Evolutionary conservation across 2,797 vertebrate genomes (phyloP), one percentile per base, ranked within the genome.

Genomic region (Australoheros facetus): DNA sequence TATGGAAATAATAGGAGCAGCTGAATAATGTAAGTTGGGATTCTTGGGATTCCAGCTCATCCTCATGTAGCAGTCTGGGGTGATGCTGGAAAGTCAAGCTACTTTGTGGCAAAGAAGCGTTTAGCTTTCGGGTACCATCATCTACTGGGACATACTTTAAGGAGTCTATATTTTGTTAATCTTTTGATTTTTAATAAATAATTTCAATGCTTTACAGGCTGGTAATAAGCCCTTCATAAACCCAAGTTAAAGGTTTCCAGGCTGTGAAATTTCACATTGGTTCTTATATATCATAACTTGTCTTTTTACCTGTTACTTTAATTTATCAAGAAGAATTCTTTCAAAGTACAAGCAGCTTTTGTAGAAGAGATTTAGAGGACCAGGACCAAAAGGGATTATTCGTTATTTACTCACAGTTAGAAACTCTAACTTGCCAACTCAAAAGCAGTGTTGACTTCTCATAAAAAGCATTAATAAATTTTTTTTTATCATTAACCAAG

Each of bases 1-100:
- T 95, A 94, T 95, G 92, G 93, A 93, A 94, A 95, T 94, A 95
- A 94, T 91, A 80, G 90, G 73, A 88, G 81, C 79, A 32, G 74
- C 74, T 89, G 91, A 93, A 95, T 95, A 93, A 95, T 93, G 92
- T 87, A 90, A 88, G 78, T 80, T 82, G 73, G 76, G 87, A 89
- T 90, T 93, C 88, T 75, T 78, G 23, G 73, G 80, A 81, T 86
- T 92, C 76, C 73, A 78, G 32, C 87, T 92, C 80, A 83, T 89
- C 88, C 71, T 81, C 75, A 58, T 88, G 81, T 48, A 58, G 75
- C 86, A 81, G 86, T 56, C 54, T 51, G 70, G 70, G 58, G 73
- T 86, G 81, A 86, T 80, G 81, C 82, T 64, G 21, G 75, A 74
- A 55, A 90, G 78, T 79, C 56, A 42, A 42, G 77, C 71, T 75